Conservation (phyloP, 2,797 vertebrate genomes). For the Acropternis orthonyx region DNA sequence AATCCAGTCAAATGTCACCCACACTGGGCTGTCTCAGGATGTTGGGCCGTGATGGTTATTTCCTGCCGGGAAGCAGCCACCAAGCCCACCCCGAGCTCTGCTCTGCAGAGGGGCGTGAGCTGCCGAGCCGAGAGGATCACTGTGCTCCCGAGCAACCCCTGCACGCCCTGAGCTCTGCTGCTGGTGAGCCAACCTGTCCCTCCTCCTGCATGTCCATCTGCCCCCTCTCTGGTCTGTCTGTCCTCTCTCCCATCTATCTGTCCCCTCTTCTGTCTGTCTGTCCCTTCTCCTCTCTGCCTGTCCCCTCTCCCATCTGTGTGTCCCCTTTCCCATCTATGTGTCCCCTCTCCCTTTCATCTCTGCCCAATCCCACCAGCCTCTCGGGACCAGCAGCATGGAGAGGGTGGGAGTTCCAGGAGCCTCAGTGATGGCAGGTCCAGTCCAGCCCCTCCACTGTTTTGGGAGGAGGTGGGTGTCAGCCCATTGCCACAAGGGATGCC, state of each 20-base stretch:
- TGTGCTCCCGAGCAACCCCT: neutral
- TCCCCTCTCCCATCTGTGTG: rapidly evolving
- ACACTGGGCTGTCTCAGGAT: conserved; percentile 16
- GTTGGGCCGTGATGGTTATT: neutral
- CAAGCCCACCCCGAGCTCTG: neutral
- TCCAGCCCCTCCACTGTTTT: rapidly evolving
- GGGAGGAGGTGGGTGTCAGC: neutral
- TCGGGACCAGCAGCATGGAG: rapidly evolving
- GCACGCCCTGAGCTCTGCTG: neutral
- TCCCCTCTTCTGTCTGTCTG: neutral
- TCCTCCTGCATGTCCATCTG: neutral
- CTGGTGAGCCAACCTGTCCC: conserved; percentile 8
- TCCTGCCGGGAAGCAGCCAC: conserved; percentile 50
- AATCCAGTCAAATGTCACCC: neutral
- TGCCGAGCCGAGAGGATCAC: neutral
- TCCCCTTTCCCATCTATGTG: neutral
- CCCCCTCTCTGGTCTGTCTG: neutral
- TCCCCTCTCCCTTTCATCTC: neutral
- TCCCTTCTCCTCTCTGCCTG: rapidly evolving
- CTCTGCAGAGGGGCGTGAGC: neutral
- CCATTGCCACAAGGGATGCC: no score
- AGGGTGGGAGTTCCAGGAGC: neutral
- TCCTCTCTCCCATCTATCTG: neutral
- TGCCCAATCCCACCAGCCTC: rapidly evolving
- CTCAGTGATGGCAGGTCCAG: rapidly evolving